Percentiles rank a stretch among this genome's conserved stretches.
These are phyloP conservation scores for Grus americana DNA, from an alignment of 2,113 vertebrate genomes.

Conservation along the genomic window DNA sequence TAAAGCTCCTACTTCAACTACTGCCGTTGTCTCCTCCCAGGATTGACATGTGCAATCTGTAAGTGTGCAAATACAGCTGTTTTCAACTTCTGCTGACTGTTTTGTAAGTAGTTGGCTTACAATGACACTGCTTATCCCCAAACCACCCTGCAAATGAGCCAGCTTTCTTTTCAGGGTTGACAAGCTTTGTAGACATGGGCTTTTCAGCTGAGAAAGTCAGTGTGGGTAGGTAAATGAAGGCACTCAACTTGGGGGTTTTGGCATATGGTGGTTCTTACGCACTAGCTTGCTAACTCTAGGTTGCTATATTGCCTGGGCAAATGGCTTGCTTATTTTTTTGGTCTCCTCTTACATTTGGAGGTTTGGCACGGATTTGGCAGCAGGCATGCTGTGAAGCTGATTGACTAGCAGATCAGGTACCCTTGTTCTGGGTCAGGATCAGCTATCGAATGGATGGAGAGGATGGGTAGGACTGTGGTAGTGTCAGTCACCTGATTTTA, in stretches of 20 bases:
- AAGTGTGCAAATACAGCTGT: constrained; percentile 67
- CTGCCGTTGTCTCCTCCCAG: constrained; percentile 86
- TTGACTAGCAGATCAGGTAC: background rate
- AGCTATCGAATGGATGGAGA: background rate
- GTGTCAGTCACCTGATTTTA: background rate
- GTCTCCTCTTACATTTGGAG: background rate
- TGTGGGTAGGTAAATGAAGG: background rate
- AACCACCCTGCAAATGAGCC: background rate
- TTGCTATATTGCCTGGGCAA: background rate
- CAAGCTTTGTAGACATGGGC: background rate
- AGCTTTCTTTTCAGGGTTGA: background rate
- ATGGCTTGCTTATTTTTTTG: background rate
- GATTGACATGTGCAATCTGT: constrained; percentile 84
- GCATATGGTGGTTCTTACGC: background rate
- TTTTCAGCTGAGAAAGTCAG: background rate
- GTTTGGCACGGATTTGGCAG: background rate
- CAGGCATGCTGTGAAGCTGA: background rate
- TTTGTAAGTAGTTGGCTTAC: background rate
- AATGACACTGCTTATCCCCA: background rate
- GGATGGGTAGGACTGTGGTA: background rate
- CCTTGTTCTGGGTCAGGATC: background rate
- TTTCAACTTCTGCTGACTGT: background rate
- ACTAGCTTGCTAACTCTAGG: background rate
- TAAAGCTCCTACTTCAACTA: constrained; percentile 88
- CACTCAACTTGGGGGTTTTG: fast-evolving